These are phyloP conservation scores for Dysdera silvatica DNA, from an alignment of 1,140 invertebrate species.

Conservation along the genomic window DNA sequence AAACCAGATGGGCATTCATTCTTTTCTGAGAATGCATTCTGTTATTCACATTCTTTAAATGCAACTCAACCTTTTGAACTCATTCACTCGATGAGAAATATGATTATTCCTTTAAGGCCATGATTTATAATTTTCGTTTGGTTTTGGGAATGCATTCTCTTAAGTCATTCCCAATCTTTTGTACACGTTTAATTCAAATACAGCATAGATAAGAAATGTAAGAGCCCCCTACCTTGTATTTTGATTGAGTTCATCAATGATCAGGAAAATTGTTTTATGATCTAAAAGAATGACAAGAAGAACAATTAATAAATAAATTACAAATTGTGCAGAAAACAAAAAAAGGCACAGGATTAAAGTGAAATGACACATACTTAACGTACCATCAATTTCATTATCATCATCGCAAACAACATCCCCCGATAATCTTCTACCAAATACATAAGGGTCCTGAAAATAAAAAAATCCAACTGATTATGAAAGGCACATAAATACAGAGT, in stretches of 20 bases:
- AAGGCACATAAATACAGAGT: background rate
- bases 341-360: background rate
- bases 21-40: too few species aligned
- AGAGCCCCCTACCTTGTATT: slow-evolving; percentile 15
- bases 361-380: slow-evolving; percentile 1
- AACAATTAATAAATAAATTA: background rate
- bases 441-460: background rate
- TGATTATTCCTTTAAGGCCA: too few species aligned
- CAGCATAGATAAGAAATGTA: background rate
- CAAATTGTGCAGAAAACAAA: background rate
- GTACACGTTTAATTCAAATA: too few species aligned
- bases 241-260: slow-evolving; percentile 25
- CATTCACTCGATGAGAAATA: too few species aligned
- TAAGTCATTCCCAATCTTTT: too few species aligned
- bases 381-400: slow-evolving; percentile 28
- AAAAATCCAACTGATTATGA: background rate
- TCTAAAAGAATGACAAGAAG: slow-evolving; percentile 22
- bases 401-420: slow-evolving; percentile 1
- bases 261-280: slow-evolving; percentile 24
- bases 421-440: slow-evolving; percentile 9
- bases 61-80: too few species aligned
- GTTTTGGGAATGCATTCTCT: too few species aligned
- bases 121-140: too few species aligned
- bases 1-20: too few species aligned
- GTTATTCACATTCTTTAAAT: too few species aligned